A percentile compares a stretch with the other conserved stretches of the same genome.
These are phyloP conservation scores for Melanotaenia trifasciata DNA, from an alignment of 2,797 vertebrate species.

Conservation along the genomic window DNA sequence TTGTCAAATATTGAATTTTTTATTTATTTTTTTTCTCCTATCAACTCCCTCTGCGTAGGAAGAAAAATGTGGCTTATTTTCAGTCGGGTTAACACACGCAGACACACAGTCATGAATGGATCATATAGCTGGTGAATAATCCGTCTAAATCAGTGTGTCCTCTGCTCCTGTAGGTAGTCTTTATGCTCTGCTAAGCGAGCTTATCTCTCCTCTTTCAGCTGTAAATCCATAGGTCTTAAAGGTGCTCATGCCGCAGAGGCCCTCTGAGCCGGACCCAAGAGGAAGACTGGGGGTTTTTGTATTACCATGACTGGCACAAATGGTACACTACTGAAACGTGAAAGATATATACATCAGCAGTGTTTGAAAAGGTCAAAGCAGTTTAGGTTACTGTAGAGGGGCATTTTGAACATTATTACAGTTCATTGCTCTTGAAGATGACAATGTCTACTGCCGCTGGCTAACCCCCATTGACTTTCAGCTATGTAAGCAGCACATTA, in stretches of 20 bases:
- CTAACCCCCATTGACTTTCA: slow-evolving; percentile 21
- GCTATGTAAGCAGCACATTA: slow-evolving; percentile 25
- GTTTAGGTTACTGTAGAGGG: neutral
- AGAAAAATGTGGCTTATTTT: slow-evolving; percentile 15
- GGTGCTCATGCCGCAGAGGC: slow-evolving; percentile 32
- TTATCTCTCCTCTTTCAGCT: slow-evolving; percentile 57
- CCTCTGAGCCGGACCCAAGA: slow-evolving; percentile 15
- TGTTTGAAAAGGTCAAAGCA: neutral
- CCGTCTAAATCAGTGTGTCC: slow-evolving; percentile 40
- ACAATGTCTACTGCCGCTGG: slow-evolving; percentile 20
- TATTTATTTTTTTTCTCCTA: neutral
- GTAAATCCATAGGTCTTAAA: slow-evolving; percentile 63
- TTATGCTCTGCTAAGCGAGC: slow-evolving; percentile 52
- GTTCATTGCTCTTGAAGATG: slow-evolving; percentile 6
- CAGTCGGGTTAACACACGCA: slow-evolving; percentile 7
- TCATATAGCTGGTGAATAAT: slow-evolving; percentile 59
- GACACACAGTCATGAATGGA: slow-evolving; percentile 32
- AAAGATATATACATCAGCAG: neutral
- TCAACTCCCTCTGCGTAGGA: neutral
- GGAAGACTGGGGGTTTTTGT: neutral
- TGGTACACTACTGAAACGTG: neutral
- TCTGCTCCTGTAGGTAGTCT: slow-evolving; percentile 45
- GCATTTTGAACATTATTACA: neutral
- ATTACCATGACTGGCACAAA: neutral
- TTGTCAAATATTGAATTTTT: neutral